Conservation (phyloP, 2,113 vertebrate species). For the Sphaerodactylus townsendi region DNA sequence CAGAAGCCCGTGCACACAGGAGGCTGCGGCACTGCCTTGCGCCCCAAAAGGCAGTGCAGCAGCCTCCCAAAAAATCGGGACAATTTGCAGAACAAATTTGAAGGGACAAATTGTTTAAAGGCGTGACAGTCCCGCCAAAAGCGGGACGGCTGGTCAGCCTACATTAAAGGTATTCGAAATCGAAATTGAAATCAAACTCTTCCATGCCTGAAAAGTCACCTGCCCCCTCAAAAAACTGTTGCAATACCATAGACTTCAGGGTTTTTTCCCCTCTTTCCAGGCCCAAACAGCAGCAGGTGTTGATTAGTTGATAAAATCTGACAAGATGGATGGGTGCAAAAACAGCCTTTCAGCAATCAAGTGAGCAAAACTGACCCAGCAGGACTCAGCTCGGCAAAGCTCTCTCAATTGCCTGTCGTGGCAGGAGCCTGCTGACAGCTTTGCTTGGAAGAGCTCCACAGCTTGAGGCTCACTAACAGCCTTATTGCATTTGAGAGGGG, state of each 20-base stretch:
- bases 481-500: rapidly evolving
- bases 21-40: too few relatives aligned
- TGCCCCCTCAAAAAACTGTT: background rate
- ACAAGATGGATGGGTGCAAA: conserved; percentile 10
- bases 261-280: background rate
- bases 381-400: background rate
- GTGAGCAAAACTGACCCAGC: background rate
- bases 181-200: too few relatives aligned
- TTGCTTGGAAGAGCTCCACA: background rate
- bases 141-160: too few relatives aligned
- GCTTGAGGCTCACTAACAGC: background rate
- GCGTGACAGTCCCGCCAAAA: too few relatives aligned
- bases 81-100: too few relatives aligned
- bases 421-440: background rate
- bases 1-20: too few relatives aligned
- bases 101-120: too few relatives aligned
- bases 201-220: too few relatives aligned
- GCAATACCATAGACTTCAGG: background rate
- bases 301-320: background rate
- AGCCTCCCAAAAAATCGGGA: too few relatives aligned
- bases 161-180: too few relatives aligned
- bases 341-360: conserved; percentile 3
- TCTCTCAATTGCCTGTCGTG: conserved; percentile 20
- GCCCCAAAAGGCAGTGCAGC: too few relatives aligned
- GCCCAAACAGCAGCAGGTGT: background rate